These are phyloP conservation scores for Lasaia peninsularis DNA, from an alignment of 1,140 invertebrate genomes.

Conservation along the genomic window DNA sequence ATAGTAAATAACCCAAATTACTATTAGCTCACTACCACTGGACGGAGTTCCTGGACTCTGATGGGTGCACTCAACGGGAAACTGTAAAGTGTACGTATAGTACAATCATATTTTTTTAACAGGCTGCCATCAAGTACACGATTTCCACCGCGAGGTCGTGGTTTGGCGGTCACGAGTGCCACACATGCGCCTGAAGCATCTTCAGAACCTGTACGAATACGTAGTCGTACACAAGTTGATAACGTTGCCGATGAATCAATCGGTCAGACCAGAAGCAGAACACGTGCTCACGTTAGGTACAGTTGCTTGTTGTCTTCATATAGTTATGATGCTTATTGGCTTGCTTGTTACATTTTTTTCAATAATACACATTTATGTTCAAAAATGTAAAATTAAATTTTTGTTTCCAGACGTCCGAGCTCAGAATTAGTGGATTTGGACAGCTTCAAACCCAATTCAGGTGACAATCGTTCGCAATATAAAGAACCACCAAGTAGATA, in stretches of 20 bases:
- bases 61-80: constrained; percentile 24
- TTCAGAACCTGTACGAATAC: constrained; percentile 59
- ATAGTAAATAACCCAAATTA: constrained; percentile 8
- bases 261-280: constrained; percentile 68
- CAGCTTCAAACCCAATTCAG: constrained; percentile 85
- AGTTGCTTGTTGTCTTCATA: constrained; percentile 12
- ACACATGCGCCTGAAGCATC: constrained; percentile 52
- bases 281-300: constrained; percentile 72
- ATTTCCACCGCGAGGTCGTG: constrained; percentile 85
- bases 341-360: background rate
- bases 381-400: background rate
- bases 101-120: constrained; percentile 36
- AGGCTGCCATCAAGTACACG: constrained; percentile 87
- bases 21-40: background rate
- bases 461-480: constrained; percentile 67
- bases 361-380: background rate
- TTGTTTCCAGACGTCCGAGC: constrained; percentile 79
- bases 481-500: constrained; percentile 65
- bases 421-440: constrained; percentile 88
- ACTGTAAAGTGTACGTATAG: constrained; percentile 36
- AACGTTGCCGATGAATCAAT: constrained; percentile 69
- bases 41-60: constrained; percentile 28
- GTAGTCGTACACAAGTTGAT: constrained; percentile 71
- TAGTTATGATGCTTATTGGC: background rate
- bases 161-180: constrained; percentile 69